These are phyloP conservation scores for Micoletzkya japonica DNA, from an alignment of 2,888 invertebrate species.

Conservation along the genomic window DNA sequence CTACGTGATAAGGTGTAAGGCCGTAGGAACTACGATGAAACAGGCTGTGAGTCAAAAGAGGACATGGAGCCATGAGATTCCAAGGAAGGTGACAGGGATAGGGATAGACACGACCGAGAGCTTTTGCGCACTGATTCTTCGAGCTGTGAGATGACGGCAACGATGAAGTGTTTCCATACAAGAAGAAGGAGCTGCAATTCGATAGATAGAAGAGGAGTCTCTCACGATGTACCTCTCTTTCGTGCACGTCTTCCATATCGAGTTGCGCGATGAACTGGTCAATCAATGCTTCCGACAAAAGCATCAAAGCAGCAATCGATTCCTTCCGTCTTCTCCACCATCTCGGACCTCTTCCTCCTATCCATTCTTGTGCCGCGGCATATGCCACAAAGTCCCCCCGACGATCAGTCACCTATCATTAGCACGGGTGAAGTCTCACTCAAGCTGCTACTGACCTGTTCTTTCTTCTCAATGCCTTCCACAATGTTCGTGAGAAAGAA, in stretches of 20 bases:
- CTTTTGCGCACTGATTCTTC: slow-evolving; percentile 4
- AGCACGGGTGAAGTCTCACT: not conserved
- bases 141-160: slow-evolving; percentile 28
- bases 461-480: slow-evolving; percentile 22
- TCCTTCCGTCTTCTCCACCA: slow-evolving; percentile 26
- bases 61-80: no score
- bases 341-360: slow-evolving; percentile 21
- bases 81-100: not conserved
- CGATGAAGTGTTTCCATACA: slow-evolving; percentile 37
- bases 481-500: slow-evolving; percentile 12
- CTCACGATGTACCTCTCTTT: slow-evolving; percentile 29
- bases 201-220: not conserved
- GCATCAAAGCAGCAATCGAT: not conserved
- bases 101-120: slow-evolving; percentile 16
- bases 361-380: slow-evolving; percentile 9
- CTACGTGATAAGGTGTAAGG: no score
- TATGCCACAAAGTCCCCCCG: not conserved
- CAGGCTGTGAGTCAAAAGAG: slow-evolving; percentile 3
- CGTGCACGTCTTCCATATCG: slow-evolving; percentile 37
- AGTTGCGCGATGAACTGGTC: slow-evolving; percentile 31
- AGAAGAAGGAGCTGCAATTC: slow-evolving; percentile 20
- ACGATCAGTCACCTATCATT: not conserved
- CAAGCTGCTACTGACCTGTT: not conserved
- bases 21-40: no score
- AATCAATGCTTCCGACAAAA: slow-evolving; percentile 6